A percentile compares a stretch with the other conserved stretches of the same genome.
Evolutionary conservation across 2,888 invertebrate genomes (phyloP).

Genomic region (Apotomis turbidana): DNA sequence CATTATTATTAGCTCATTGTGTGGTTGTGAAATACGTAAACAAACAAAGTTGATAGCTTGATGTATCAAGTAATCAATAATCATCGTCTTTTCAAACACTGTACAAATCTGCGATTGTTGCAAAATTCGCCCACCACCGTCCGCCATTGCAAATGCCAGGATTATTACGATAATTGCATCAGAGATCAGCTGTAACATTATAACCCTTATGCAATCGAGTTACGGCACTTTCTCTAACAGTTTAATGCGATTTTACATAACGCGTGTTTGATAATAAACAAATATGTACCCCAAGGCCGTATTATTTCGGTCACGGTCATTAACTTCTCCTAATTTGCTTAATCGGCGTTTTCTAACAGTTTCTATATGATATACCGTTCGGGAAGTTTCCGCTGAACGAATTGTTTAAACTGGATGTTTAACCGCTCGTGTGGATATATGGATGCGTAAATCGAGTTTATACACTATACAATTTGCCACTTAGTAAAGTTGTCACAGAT

Average conservation of each 20-base stretch:
- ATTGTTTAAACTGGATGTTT: too few species aligned
- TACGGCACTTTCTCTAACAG: slow-evolving; percentile 13
- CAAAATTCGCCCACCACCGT: slow-evolving; percentile 9
- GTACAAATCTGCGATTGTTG: slow-evolving; percentile 3
- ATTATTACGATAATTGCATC: slow-evolving; percentile 30
- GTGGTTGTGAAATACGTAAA: too few species aligned
- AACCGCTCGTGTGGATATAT: too few species aligned
- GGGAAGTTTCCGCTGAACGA: not conserved
- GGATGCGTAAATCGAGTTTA: too few species aligned
- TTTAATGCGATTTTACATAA: slow-evolving; percentile 20
- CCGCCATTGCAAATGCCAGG: slow-evolving; percentile 9
- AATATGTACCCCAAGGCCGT: slow-evolving; percentile 20
- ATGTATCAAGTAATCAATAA: too few species aligned
- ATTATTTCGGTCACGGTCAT: slow-evolving; percentile 30
- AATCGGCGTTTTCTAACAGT: not conserved
- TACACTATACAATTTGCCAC: too few species aligned
- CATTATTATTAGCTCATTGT: too few species aligned
- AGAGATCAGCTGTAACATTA: slow-evolving; percentile 20
- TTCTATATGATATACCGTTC: not conserved
- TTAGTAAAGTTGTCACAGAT: too few species aligned
- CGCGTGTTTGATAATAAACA: slow-evolving; percentile 4
- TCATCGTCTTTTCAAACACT: not conserved
- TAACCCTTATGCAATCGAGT: slow-evolving; percentile 19
- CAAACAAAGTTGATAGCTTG: too few species aligned
- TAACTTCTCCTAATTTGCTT: slow-evolving; percentile 10